Percentiles rank a stretch among this genome's conserved stretches.
Evolutionary conservation across 2,888 invertebrate genomes (phyloP).

Genomic region (Lepetodrilus schrolli): DNA sequence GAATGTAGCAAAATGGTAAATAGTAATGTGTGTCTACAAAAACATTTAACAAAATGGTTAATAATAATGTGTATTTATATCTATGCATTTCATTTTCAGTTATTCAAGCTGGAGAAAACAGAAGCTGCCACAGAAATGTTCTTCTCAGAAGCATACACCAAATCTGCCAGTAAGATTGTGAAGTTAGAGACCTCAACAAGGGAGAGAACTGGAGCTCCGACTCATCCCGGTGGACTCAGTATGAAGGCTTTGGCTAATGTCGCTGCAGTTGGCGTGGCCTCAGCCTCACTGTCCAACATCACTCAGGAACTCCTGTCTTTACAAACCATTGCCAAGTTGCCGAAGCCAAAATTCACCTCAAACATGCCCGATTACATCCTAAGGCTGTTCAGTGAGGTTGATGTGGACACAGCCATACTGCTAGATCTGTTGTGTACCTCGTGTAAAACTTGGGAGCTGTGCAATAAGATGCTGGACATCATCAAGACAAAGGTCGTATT

Average conservation of each 20-base stretch:
- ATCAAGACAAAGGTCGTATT: conserved; percentile 43
- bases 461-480: conserved; percentile 62
- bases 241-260: conserved; percentile 63
- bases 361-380: conserved; percentile 45
- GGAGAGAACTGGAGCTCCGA: conserved; percentile 21
- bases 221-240: conserved; percentile 41
- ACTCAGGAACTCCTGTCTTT: conserved; percentile 64
- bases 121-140: conserved; percentile 61
- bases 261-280: conserved; percentile 69
- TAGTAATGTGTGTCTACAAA: no score
- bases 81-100: conserved; percentile 56
- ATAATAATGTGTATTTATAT: no score
- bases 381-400: conserved; percentile 49
- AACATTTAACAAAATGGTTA: no score
- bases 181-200: conserved; percentile 34
- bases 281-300: conserved; percentile 61
- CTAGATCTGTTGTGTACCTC: conserved; percentile 67
- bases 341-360: conserved; percentile 33
- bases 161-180: conserved; percentile 57
- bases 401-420: conserved; percentile 58
- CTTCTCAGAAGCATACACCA: conserved; percentile 63
- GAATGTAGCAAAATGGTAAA: no score
- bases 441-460: conserved; percentile 62
- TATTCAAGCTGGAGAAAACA: conserved; percentile 64
- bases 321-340: conserved; percentile 45